Evolutionary conservation across 2,113 vertebrate species (phyloP).

Genomic region (Lanius ludovicianus): DNA sequence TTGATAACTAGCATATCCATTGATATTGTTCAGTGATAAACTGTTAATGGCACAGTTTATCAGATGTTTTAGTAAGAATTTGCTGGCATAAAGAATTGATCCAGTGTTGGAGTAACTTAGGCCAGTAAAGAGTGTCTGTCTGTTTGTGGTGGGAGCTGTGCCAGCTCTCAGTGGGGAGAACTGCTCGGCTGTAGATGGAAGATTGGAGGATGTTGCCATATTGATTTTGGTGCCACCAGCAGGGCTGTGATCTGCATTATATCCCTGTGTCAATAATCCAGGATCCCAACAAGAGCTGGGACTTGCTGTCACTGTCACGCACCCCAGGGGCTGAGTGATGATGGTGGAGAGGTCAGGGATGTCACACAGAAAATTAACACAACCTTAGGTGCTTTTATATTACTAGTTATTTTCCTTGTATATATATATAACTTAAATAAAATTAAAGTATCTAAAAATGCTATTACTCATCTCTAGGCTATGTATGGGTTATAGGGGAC

Average conservation of each 20-base stretch:
- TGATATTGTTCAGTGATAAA: not conserved
- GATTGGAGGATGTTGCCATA: not conserved
- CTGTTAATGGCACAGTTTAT: not conserved
- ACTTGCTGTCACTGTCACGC: rapidly evolving
- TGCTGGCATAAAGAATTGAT: not conserved
- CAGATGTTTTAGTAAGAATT: not conserved
- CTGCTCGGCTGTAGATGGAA: not conserved
- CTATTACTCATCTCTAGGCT: not conserved
- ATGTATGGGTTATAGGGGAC: not conserved
- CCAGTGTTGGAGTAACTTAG: not conserved
- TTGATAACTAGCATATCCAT: not conserved
- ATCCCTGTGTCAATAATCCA: not conserved
- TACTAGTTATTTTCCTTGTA: not conserved
- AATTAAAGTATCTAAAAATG: not conserved
- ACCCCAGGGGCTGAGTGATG: not conserved
- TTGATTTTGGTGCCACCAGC: not conserved
- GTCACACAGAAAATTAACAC: not conserved
- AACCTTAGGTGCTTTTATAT: not conserved
- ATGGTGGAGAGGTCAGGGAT: not conserved
- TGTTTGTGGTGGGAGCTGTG: not conserved
- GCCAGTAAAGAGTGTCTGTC: not conserved
- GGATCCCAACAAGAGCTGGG: not conserved
- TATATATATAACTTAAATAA: not conserved
- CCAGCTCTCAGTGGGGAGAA: not conserved
- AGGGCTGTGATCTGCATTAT: not conserved